These are phyloP conservation scores for Spinibarbus caldwelli DNA, from an alignment of 2,797 vertebrate species.

Conservation along the genomic window DNA sequence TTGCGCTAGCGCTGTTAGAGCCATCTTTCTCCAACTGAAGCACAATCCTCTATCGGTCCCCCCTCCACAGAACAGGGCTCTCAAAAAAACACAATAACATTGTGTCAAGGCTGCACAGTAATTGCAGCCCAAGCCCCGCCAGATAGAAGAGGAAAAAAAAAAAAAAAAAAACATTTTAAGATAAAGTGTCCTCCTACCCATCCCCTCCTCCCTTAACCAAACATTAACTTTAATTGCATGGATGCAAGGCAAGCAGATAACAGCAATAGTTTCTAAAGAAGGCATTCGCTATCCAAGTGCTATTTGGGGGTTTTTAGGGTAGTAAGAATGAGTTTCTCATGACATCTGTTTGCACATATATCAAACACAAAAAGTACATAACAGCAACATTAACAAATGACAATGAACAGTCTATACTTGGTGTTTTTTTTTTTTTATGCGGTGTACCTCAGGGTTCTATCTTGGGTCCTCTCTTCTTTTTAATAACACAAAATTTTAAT, in stretches of 20 bases:
- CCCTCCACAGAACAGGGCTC: constrained; percentile 8
- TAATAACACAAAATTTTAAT: neutral
- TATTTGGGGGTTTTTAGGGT: neutral
- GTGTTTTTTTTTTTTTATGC: neutral
- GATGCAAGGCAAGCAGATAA: constrained; percentile 40
- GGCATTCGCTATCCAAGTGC: neutral
- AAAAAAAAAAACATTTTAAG: constrained; percentile 5
- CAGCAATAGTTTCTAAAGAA: constrained; percentile 29
- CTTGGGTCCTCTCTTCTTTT: neutral
- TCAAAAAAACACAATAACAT: constrained; percentile 45
- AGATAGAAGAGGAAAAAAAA: neutral
- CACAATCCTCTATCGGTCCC: constrained; percentile 29
- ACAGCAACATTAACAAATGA: neutral
- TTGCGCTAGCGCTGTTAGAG: neutral
- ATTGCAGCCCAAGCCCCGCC: constrained; percentile 6
- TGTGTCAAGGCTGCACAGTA: constrained; percentile 29
- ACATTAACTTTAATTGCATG: constrained; percentile 51
- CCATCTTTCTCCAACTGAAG: constrained; percentile 15
- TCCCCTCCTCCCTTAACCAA: constrained; percentile 24
- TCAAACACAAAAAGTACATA: neutral
- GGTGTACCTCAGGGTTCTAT: neutral
- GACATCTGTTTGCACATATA: neutral
- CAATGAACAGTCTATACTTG: neutral
- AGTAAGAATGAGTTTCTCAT: neutral
- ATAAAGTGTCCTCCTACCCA: constrained; percentile 1